phyloP scores from a whole-genome alignment of 2,888 invertebrate species.

The Acleris holmiana region DNA sequence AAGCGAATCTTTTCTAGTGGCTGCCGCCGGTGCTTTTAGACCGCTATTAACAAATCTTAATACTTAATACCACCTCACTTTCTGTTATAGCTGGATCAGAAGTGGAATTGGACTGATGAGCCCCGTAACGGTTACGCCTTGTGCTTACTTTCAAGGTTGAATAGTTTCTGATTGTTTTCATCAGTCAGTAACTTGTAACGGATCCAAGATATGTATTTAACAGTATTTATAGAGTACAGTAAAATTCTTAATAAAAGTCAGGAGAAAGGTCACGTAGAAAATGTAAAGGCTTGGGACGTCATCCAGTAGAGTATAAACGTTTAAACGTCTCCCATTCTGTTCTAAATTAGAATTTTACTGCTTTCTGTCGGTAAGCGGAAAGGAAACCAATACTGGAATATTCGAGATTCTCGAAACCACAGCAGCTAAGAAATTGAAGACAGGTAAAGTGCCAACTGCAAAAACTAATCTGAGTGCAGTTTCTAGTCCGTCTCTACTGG shows the following conservation, averaged over 20 bases:
- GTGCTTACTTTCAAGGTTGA: conserved; percentile 8
- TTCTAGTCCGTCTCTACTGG: no score
- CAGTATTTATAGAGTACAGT: not conserved
- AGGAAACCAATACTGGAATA: not conserved
- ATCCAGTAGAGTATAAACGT: conserved; percentile 10
- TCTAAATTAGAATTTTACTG: conserved; percentile 16
- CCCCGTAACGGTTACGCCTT: not conserved
- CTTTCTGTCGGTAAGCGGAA: not conserved
- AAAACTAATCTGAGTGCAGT: not conserved
- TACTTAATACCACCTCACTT: conserved; percentile 22
- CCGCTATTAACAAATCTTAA: conserved; percentile 25
- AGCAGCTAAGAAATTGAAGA: not conserved
- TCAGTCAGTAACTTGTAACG: conserved; percentile 9
- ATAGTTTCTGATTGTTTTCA: conserved; percentile 1
- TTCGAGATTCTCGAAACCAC: not conserved
- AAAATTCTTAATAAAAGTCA: not conserved
- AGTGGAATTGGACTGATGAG: conserved; percentile 4
- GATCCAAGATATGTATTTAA: conserved; percentile 2
- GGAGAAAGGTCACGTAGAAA: conserved; percentile 3
- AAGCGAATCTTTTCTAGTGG: conserved; percentile 47
- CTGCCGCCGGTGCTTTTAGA: conserved; percentile 34
- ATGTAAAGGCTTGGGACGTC: conserved; percentile 10
- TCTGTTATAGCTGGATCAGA: conserved; percentile 5
- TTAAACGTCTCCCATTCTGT: conserved; percentile 11
- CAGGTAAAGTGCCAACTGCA: not conserved